These are phyloP conservation scores for Ariopsis seemanni DNA, from an alignment of 2,113 vertebrate species.

Conservation along the genomic window DNA sequence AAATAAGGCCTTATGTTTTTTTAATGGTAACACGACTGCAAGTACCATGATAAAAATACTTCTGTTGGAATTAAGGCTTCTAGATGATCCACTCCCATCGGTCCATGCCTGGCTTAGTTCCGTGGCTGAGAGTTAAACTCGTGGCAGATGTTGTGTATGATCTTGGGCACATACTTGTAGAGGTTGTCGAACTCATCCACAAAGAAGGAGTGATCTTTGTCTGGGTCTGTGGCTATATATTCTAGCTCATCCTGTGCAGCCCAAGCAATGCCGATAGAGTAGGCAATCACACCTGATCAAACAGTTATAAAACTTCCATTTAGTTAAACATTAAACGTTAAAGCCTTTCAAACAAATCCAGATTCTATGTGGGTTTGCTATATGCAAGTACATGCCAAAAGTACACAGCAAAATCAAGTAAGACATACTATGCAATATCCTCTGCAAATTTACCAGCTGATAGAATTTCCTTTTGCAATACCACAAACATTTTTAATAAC, in stretches of 20 bases:
- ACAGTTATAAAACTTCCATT: slow-evolving; percentile 43
- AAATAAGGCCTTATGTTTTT: not conserved
- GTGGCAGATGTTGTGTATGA: slow-evolving; percentile 93
- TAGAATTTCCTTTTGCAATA: not conserved
- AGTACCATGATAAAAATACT: not conserved
- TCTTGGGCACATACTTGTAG: slow-evolving; percentile 83
- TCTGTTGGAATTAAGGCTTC: not conserved
- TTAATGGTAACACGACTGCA: not conserved
- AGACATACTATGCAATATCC: not conserved
- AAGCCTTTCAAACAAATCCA: not conserved
- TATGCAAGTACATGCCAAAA: not conserved
- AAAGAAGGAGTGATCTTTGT: slow-evolving; percentile 93
- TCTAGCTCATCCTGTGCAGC: slow-evolving; percentile 94
- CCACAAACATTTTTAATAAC: not conserved
- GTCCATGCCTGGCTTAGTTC: slow-evolving; percentile 75
- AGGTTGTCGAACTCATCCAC: slow-evolving; percentile 97
- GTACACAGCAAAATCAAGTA: not conserved
- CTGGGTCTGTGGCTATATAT: slow-evolving; percentile 90
- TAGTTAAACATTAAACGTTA: not conserved
- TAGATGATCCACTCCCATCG: not conserved
- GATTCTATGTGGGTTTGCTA: not conserved
- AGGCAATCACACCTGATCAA: slow-evolving; percentile 87
- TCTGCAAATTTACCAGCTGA: not conserved
- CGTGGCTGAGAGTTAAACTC: slow-evolving; percentile 97
- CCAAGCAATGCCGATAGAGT: slow-evolving; percentile 92